These are phyloP conservation scores for Cerceris ruficornis DNA, from an alignment of 2,888 invertebrate genomes.

Conservation along the genomic window DNA sequence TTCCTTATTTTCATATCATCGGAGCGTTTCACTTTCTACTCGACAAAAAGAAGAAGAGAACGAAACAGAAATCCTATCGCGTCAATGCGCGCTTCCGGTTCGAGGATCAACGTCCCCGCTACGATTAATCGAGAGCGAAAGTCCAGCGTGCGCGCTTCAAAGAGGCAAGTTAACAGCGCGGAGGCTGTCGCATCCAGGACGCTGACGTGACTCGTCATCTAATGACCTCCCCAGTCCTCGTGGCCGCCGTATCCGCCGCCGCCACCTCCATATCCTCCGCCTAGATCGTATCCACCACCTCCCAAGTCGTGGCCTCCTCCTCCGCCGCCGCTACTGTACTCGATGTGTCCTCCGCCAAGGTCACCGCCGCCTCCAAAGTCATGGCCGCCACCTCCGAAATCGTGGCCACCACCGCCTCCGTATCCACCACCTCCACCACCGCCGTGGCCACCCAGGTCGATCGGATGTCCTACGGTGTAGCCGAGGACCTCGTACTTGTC, in stretches of 20 bases:
- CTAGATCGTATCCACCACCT: conserved; percentile 52
- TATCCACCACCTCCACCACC: conserved; percentile 68
- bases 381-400: conserved; percentile 61
- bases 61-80: no score
- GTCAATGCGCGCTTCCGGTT: no score
- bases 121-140: background rate
- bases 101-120: no score
- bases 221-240: conserved; percentile 61
- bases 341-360: conserved; percentile 51
- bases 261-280: conserved; percentile 44
- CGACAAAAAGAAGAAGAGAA: no score
- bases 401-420: conserved; percentile 63
- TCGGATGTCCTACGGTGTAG: conserved; percentile 86
- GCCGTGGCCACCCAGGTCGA: conserved; percentile 80
- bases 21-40: no score
- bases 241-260: conserved; percentile 53
- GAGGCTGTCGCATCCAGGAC: background rate
- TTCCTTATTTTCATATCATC: background rate
- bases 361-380: conserved; percentile 57
- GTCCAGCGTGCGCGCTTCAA: background rate
- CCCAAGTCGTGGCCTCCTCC: conserved; percentile 55
- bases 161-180: background rate
- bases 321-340: conserved; percentile 44
- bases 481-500: conserved; percentile 88
- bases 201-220: conserved; percentile 34